Evolutionary conservation across 2,888 invertebrate genomes (phyloP), one percentile per base, ranked within the genome.

Genomic region (Altica lythri): DNA sequence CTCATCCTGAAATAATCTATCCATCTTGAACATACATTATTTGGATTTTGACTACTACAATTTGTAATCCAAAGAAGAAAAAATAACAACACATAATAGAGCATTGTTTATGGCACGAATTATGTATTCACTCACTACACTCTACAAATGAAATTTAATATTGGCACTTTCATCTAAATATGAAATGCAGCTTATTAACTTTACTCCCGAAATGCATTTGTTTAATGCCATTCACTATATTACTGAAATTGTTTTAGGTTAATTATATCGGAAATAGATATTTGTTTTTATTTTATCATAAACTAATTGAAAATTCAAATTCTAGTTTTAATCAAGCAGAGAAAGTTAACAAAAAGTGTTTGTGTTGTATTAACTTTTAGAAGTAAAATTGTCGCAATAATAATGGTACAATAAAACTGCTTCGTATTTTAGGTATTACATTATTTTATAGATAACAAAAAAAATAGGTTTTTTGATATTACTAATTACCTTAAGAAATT

Each of bases 21-120:
- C 47, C 70, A 71, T 6, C 71, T 73, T 5, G 70, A 70, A 58
- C 76, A 76, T 49, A 74, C 75, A 64, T 76, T 76, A 52, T 72
- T 74, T 4, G 22, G 13, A 13, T 40, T 40, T 40, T 40, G 22
- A 13, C 14, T 4, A 12, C 4, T 6, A 16, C 3, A 35, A 14
- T 6, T 12, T n/a, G 5, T 16, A 2, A 25, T 8, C 4, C 22
- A 22, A 5, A 37, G 17, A 14, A 47, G 6, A 22, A 47, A 14
- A n/a, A 37, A 13, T 18, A 37, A 1, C 6, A 19, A 29, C 10
- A 35, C 14, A 40, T 3, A 25, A 42, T 4, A 14, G 17, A 8
- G 12, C 43, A 50, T 45, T 22, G 16, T 22, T 5, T 35, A 25
- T 53, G 53, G 29, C 37, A 42, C 42, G 25, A 34, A 35, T 6